These are phyloP conservation scores for Panthera leo DNA, from an alignment of 2,113 vertebrate genomes.

Conservation along the genomic window DNA sequence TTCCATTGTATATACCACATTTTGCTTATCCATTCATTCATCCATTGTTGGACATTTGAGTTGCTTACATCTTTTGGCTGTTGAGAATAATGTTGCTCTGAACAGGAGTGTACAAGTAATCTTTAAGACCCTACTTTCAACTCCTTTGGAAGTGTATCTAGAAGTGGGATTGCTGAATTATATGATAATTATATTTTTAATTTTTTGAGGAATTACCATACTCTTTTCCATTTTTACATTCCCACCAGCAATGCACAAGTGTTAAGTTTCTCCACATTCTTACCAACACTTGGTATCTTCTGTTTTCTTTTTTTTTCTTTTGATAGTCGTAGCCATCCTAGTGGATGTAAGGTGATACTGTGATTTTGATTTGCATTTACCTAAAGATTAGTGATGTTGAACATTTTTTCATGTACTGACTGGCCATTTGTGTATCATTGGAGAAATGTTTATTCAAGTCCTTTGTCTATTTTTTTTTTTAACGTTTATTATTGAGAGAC, in stretches of 20 bases:
- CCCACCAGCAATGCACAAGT: background rate
- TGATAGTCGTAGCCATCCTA: background rate
- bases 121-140: background rate
- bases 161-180: background rate
- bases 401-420: background rate
- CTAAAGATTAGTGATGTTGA: background rate
- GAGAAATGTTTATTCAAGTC: background rate
- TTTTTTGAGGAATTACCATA: background rate
- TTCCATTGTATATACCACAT: background rate
- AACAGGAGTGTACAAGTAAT: background rate
- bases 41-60: background rate
- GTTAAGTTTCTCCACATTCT: background rate
- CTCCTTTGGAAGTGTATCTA: background rate
- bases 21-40: background rate
- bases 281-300: background rate
- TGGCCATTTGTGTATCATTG: constrained; percentile 1
- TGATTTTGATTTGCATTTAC: background rate
- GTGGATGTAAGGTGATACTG: background rate
- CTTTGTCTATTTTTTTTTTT: background rate
- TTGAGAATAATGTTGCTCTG: background rate
- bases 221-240: background rate
- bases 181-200: background rate
- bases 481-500: too few species aligned
- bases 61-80: background rate
- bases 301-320: background rate